phyloP scores from a whole-genome alignment of 2,797 vertebrate genomes.

The Calcarius lapponicus region DNA sequence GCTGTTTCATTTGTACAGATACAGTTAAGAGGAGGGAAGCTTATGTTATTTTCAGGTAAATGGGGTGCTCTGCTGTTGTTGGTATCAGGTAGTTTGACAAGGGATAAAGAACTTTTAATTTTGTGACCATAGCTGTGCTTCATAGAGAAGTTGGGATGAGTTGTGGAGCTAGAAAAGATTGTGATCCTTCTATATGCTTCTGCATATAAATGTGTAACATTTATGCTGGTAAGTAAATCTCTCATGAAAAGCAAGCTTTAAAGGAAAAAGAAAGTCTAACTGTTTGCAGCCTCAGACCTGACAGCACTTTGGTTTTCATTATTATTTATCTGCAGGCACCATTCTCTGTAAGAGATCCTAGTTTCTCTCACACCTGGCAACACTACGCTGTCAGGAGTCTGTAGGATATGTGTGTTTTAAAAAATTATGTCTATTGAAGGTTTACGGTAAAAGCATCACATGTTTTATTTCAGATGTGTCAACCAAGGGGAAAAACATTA shows the following conservation, averaged over 20 bases:
- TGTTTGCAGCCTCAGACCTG: neutral
- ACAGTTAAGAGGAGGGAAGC: neutral
- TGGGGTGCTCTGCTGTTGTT: neutral
- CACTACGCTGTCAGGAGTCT: neutral
- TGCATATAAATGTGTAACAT: neutral
- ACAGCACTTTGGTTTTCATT: slow-evolving; percentile 2
- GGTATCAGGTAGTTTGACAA: neutral
- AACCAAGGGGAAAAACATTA: neutral
- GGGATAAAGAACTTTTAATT: neutral
- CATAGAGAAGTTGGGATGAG: neutral
- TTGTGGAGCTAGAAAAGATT: neutral
- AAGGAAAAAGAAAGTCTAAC: neutral
- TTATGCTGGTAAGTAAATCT: slow-evolving; percentile 44
- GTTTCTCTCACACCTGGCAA: neutral
- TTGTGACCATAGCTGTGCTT: neutral
- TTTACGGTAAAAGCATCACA: neutral
- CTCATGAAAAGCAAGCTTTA: slow-evolving; percentile 24
- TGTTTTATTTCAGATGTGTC: neutral
- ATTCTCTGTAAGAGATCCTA: slow-evolving; percentile 1
- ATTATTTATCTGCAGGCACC: slow-evolving; percentile 6
- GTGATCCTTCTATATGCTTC: neutral
- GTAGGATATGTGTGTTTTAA: neutral
- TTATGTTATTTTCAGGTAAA: neutral
- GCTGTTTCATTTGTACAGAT: neutral
- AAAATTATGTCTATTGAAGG: neutral